Percentiles rank a stretch among this genome's conserved stretches.
These are phyloP conservation scores for Cataglyphis cursor DNA, from an alignment of 2,888 invertebrate species.

Conservation along the genomic window DNA sequence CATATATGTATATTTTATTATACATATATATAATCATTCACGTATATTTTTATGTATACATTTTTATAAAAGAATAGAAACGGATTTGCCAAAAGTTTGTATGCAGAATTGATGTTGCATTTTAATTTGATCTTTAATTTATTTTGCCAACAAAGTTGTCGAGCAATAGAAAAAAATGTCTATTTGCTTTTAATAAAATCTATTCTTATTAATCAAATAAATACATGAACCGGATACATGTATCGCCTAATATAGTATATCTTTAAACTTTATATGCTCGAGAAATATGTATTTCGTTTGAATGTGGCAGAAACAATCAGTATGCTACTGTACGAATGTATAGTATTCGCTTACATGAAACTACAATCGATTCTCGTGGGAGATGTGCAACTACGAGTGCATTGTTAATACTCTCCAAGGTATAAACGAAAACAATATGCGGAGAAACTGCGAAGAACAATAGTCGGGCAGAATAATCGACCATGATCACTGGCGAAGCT, in stretches of 20 bases:
- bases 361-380: conserved; percentile 66
- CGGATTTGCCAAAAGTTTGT: not conserved
- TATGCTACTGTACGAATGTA: conserved; percentile 62
- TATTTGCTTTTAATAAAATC: not conserved
- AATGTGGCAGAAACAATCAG: conserved; percentile 61
- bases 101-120: not conserved
- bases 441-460: conserved; percentile 53
- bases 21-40: too few species aligned
- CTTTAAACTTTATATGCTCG: conserved; percentile 12
- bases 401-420: conserved; percentile 53
- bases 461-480: conserved; percentile 49
- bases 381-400: conserved; percentile 33
- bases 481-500: conserved; percentile 36
- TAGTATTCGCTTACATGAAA: conserved; percentile 61
- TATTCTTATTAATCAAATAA: not conserved
- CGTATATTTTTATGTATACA: not conserved
- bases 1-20: too few species aligned
- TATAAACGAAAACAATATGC: conserved; percentile 57
- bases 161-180: not conserved
- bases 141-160: not conserved
- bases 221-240: not conserved
- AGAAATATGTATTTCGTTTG: conserved; percentile 16
- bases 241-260: not conserved
- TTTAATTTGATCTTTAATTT: conserved; percentile 3
- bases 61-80: conserved; percentile 4